Evolutionary conservation across 2,888 invertebrate genomes (phyloP).

Genomic region (Nematopogon swammerdamellus): DNA sequence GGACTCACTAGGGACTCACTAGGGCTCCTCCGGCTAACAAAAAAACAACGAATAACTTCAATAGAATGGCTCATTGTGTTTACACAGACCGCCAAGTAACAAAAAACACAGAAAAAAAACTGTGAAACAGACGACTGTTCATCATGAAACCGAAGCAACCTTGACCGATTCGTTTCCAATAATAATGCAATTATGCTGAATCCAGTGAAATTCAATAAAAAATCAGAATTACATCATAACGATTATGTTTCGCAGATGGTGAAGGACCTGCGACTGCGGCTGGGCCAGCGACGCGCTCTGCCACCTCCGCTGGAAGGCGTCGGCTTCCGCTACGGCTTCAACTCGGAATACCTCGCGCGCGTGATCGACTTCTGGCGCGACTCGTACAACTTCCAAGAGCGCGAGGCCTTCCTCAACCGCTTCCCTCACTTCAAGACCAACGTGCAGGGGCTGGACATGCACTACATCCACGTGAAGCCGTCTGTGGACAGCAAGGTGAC

Average conservation of each 20-base stretch:
- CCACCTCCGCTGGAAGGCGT: conserved; percentile 64
- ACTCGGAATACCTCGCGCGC: conserved; percentile 59
- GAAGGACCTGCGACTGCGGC: conserved; percentile 25
- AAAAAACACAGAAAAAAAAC: no score
- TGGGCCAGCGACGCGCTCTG: conserved; percentile 23
- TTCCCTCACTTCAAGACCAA: conserved; percentile 65
- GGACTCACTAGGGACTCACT: no score
- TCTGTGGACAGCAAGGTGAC: conserved; percentile 11
- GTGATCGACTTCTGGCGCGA: conserved; percentile 76
- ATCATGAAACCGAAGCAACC: no score
- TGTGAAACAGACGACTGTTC: no score
- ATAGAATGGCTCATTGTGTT: no score
- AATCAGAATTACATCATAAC: no score
- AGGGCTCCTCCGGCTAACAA: no score
- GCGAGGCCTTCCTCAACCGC: conserved; percentile 62
- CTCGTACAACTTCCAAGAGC: conserved; percentile 61
- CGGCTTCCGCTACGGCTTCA: conserved; percentile 81
- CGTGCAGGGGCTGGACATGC: conserved; percentile 61
- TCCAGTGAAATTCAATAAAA: no score
- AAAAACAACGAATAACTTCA: no score
- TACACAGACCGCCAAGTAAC: no score
- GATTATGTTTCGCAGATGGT: conserved; percentile 22
- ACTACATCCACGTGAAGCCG: conserved; percentile 43
- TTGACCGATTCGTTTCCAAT: no score
- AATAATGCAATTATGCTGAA: no score